Evolutionary conservation across 30 jellyfish, hydroid and myxozoan genomes (phyloP), one percentile per base, ranked within the genome.

Genomic region (Rhopilema esculentum): DNA sequence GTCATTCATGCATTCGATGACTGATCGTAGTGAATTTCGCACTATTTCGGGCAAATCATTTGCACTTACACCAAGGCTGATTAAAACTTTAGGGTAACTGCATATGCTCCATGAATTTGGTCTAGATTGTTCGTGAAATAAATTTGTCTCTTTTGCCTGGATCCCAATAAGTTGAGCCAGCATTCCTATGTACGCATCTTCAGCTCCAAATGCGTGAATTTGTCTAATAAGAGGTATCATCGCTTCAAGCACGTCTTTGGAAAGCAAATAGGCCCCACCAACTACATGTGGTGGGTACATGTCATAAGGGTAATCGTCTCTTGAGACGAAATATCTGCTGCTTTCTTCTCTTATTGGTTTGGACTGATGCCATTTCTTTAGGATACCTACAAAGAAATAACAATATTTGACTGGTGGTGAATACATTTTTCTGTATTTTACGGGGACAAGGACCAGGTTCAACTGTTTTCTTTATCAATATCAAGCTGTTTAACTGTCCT

Each of bases 141-240:
- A 26, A 8, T 19, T 63, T 62, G 64, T 72, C 32, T 84, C 50
- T n/a, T 69, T 69, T 21, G 86, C 72, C 40, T 28, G 33, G 25
- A 84, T 52, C 26, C 92, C 87, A 1, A 70, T 49, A 25, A 23
- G 2, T 49, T 72, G 32, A 53, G 62, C 51, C 7, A 84, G 82
- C 78, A 72, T 69, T 8, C 72, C 92, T 51, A 84, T 27, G 74
- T 84, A 84, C 0, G 86, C 86, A 30, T 84, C 92, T 31, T 63
- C 87, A 1, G 83, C 74, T 18, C 82, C 8, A 53, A 84, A 84
- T 15, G 92, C 92, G 57, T 50, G 87, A 48, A 23, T 51, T 2
- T 21, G 69, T 16, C 81, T 85, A 8, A 72, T 24, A 8, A 72
- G 75, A 20, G 81, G 77, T 1, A 84, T 49, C 8, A 84, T 31